A percentile compares a stretch with the other conserved stretches of the same genome.
These are phyloP conservation scores for Ephialtes manifestator DNA, from an alignment of 2,888 invertebrate species.

Conservation along the genomic window DNA sequence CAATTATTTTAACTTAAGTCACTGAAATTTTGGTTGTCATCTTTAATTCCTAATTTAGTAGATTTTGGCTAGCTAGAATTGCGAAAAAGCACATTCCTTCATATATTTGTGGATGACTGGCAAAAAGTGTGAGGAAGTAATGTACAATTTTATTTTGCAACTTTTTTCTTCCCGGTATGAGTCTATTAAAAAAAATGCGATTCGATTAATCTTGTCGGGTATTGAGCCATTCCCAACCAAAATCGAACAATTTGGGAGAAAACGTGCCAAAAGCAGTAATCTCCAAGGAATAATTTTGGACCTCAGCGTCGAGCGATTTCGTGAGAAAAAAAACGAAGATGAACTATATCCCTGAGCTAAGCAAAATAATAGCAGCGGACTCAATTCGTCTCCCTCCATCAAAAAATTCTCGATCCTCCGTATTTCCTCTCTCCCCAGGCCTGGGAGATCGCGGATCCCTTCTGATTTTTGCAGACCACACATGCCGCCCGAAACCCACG, in stretches of 20 bases:
- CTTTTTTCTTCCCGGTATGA: background rate
- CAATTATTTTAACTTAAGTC: no score
- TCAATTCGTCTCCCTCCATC: constrained; percentile 57
- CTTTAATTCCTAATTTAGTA: no score
- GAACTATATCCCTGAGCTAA: constrained; percentile 29
- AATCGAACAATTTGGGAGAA: background rate
- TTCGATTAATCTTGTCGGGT: background rate
- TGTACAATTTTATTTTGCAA: background rate
- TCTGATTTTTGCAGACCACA: constrained; percentile 62
- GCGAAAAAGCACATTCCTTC: no score
- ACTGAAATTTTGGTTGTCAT: no score
- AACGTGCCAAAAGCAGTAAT: background rate
- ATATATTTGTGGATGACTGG: no score
- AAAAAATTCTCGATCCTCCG: constrained; percentile 59
- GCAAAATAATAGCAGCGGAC: constrained; percentile 58
- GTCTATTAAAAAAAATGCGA: background rate
- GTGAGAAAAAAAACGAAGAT: constrained; percentile 26
- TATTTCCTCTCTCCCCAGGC: constrained; percentile 45
- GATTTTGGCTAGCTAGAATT: no score
- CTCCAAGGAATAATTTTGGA: background rate
- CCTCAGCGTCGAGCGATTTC: constrained; percentile 11
- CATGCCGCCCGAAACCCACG: constrained; percentile 65
- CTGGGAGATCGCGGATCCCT: constrained; percentile 34
- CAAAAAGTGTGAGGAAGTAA: background rate
- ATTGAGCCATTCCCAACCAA: background rate